phyloP scores from a whole-genome alignment of 2,797 vertebrate species.

The Sebastes paucispinis region DNA sequence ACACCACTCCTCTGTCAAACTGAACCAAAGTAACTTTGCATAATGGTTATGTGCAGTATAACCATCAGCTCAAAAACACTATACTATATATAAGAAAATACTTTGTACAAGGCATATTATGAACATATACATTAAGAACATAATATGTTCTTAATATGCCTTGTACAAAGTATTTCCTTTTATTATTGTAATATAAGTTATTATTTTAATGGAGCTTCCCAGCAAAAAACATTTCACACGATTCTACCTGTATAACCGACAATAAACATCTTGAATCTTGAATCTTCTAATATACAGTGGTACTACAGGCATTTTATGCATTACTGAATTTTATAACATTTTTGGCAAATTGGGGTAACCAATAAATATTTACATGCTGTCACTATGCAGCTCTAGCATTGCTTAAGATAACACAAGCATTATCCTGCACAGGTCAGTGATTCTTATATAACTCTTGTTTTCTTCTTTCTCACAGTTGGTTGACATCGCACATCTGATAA shows the following conservation, averaged over 20 bases:
- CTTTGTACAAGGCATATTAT: too few species aligned
- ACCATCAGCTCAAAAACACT: too few species aligned
- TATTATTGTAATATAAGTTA: too few species aligned
- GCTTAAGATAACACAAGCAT: not conserved
- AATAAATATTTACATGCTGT: not conserved
- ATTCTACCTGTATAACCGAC: too few species aligned
- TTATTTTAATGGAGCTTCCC: too few species aligned
- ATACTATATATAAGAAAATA: too few species aligned
- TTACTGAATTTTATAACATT: not conserved
- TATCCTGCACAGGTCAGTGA: slow-evolving; percentile 26
- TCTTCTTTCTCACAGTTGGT: slow-evolving; percentile 57
- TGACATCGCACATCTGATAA: slow-evolving; percentile 60
- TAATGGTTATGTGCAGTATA: not conserved
- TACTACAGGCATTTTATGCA: not conserved
- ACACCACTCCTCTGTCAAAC: not conserved
- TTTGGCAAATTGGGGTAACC: not conserved
- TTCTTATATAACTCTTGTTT: slow-evolving; percentile 44
- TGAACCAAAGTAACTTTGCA: not conserved
- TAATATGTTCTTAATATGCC: too few species aligned
- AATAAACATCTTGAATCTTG: too few species aligned
- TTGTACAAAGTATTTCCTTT: too few species aligned
- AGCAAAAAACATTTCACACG: too few species aligned
- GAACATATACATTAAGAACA: too few species aligned
- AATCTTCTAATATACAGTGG: not conserved
- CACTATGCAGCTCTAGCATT: not conserved